phyloP scores from a whole-genome alignment of 2,113 vertebrate species.

The Tympanuchus pallidicinctus region DNA sequence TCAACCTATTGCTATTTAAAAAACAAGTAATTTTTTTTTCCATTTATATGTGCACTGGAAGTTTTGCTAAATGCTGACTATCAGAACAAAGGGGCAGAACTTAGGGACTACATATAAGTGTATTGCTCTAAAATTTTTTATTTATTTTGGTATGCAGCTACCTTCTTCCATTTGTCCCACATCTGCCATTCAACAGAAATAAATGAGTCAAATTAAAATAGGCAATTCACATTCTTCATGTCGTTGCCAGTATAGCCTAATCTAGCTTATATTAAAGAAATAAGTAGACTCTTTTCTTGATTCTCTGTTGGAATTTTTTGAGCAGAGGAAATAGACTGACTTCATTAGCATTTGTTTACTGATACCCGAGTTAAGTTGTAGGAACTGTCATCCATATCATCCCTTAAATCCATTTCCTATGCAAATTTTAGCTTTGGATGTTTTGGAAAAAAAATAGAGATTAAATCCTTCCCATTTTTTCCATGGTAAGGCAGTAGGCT shows the following conservation, averaged over 20 bases:
- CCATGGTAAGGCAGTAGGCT: not conserved
- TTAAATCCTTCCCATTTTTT: not conserved
- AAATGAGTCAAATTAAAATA: not conserved
- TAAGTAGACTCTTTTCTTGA: not conserved
- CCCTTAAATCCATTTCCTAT: not conserved
- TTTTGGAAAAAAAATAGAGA: not conserved
- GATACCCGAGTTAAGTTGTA: not conserved
- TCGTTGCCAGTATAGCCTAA: not conserved
- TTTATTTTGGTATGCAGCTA: slow-evolving; percentile 18
- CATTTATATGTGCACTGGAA: not conserved
- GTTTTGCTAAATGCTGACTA: slow-evolving; percentile 41
- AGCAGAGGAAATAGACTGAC: not conserved
- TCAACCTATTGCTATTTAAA: not conserved
- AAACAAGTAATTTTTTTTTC: slow-evolving; percentile 13
- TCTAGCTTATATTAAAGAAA: not conserved
- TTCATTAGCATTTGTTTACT: not conserved
- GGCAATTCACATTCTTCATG: not conserved
- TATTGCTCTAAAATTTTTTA: not conserved
- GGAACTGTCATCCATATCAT: not conserved
- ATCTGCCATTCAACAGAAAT: not conserved
- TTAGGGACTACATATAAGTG: not conserved
- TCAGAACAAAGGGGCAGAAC: slow-evolving; percentile 54
- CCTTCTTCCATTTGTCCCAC: not conserved
- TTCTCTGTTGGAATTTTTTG: not conserved
- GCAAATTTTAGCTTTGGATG: not conserved